A percentile compares a stretch with the other conserved stretches of the same genome.
phyloP scores from a whole-genome alignment of 2,113 vertebrate genomes.

The Calidris pugnax region DNA sequence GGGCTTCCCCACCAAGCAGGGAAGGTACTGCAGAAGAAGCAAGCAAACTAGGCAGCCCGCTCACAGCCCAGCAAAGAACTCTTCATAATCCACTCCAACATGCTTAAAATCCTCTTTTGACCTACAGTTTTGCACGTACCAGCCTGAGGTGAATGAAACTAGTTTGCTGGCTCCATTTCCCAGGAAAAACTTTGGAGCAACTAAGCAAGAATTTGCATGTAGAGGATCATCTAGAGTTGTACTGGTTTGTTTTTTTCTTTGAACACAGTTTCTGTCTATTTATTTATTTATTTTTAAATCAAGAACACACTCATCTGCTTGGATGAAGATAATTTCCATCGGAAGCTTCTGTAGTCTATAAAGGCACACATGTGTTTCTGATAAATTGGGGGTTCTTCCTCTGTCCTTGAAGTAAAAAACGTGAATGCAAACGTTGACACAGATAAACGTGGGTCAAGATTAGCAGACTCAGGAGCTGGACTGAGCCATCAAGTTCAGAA shows the following conservation, averaged over 20 bases:
- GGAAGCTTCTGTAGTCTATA: neutral
- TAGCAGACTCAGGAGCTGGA: neutral
- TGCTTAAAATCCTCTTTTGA: neutral
- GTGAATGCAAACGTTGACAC: neutral
- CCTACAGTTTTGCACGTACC: neutral
- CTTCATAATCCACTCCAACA: neutral
- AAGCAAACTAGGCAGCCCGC: neutral
- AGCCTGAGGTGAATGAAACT: fast-evolving
- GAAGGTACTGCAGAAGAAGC: neutral
- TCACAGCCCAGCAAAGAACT: neutral
- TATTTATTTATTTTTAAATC: neutral
- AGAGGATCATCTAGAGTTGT: neutral
- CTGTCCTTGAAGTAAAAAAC: neutral
- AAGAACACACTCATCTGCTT: neutral
- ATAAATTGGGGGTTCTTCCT: neutral
- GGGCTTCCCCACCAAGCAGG: neutral
- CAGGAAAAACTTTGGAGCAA: neutral
- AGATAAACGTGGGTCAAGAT: neutral
- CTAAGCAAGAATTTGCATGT: neutral
- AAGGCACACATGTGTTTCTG: neutral
- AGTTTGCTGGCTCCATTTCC: neutral
- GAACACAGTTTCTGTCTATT: neutral
- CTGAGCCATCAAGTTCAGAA: neutral
- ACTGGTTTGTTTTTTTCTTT: neutral
- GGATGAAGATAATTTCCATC: neutral